These are phyloP conservation scores for Hypanus sabinus DNA, from an alignment of 2,113 vertebrate genomes.

Conservation along the genomic window DNA sequence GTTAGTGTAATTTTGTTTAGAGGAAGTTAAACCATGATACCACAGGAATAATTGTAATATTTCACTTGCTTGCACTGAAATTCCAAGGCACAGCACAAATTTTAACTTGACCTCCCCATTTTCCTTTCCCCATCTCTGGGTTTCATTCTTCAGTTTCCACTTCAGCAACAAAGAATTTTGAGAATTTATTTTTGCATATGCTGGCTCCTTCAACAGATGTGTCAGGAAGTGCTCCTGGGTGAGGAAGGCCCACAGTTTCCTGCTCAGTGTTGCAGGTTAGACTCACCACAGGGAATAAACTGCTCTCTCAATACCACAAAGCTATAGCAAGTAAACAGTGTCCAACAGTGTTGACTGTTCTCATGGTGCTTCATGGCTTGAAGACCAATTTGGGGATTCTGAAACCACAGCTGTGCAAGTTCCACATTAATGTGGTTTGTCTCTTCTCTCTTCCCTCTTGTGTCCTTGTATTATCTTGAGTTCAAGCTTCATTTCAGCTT, in stretches of 20 bases:
- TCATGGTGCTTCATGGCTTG: not conserved
- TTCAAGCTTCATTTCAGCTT: not conserved
- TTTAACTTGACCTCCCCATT: not conserved
- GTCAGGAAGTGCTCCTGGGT: slow-evolving; percentile 13
- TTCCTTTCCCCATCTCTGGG: not conserved
- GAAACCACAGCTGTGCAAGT: not conserved
- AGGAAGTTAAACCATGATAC: not conserved
- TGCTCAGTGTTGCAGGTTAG: not conserved
- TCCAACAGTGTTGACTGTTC: not conserved
- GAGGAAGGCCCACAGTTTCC: not conserved
- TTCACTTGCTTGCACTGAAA: not conserved
- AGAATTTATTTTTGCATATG: not conserved
- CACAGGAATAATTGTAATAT: not conserved
- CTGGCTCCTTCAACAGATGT: not conserved
- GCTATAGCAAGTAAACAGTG: not conserved
- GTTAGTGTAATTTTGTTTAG: not conserved
- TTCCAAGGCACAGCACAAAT: not conserved
- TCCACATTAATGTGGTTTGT: not conserved
- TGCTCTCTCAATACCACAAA: not conserved
- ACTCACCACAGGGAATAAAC: not conserved
- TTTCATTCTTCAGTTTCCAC: not conserved
- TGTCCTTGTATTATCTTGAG: not conserved
- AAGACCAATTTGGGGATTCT: not conserved
- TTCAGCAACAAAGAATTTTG: not conserved
- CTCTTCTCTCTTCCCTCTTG: not conserved